A percentile compares a stretch with the other conserved stretches of the same genome.
Evolutionary conservation across 1,140 invertebrate genomes (phyloP).

Genomic region (Scylla paramamosain): DNA sequence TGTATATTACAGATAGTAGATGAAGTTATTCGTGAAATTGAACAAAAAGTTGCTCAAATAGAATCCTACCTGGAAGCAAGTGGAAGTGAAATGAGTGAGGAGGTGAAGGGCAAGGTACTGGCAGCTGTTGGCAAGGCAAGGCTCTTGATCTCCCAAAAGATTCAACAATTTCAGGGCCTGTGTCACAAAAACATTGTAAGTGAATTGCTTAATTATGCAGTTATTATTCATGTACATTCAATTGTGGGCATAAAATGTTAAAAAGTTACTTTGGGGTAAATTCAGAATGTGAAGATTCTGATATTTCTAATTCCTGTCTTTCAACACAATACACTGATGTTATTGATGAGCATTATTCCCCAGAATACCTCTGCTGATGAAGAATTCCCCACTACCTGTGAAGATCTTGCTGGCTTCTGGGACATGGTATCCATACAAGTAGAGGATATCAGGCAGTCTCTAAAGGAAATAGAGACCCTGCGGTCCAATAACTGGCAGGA

Average conservation of each 20-base stretch:
- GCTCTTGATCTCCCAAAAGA: constrained; percentile 93
- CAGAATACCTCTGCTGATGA: constrained; percentile 82
- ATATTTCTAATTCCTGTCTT: background rate
- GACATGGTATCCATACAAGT: constrained; percentile 97
- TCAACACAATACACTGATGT: background rate
- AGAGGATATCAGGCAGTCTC: constrained; percentile 89
- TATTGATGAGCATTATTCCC: background rate
- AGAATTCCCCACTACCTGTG: constrained; percentile 91
- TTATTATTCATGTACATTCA: background rate
- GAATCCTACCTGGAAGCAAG: constrained; percentile 85
- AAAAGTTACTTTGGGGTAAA: constrained; percentile 14
- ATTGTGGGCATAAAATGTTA: background rate
- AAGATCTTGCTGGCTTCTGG: constrained; percentile 97
- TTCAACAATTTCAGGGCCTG: constrained; percentile 95
- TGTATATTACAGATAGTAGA: constrained; percentile 84
- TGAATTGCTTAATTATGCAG: constrained; percentile 72
- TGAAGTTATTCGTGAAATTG: constrained; percentile 86
- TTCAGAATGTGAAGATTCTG: no score
- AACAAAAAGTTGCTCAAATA: constrained; percentile 85
- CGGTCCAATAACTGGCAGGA: constrained; percentile 87
- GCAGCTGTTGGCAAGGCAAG: constrained; percentile 95
- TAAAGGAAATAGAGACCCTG: constrained; percentile 87
- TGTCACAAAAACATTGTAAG: constrained; percentile 91
- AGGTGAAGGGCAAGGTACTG: constrained; percentile 89
- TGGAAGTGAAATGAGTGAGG: constrained; percentile 85